Base-by-base conservation (phyloP, 2,797 vertebrate species). In the Varecia variegata region DNA sequence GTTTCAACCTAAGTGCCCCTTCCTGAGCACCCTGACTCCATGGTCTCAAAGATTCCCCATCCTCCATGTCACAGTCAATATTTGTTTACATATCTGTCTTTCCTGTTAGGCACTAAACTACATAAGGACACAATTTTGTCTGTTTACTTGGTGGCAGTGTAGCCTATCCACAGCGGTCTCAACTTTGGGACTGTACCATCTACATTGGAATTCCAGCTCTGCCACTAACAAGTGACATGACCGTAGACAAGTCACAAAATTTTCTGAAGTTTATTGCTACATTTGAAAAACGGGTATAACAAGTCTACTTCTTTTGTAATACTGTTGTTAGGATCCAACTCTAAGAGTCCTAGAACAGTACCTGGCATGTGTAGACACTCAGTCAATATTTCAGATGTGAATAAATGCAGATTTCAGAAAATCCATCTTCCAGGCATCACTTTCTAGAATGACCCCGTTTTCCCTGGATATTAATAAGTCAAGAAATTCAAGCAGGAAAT, bases 131-230 rank as follows among this genome's bases (percentile, higher is more conserved):
- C 65, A 27, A 40, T 50, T 74, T 45, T 74, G 56, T 74, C 15
- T 58, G 1, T 27, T 65, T 45, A 21, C 0, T n/a, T 38, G 21
- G 13, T 38, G 23, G 3, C 25, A 6, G 0, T 14, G 0, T 25
- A 30, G 14, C 23, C 1, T 47, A 13, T 15, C 1, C 0, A 54
- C 6, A 7, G 56, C 14, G 38, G 52, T 11, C 8, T 50, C 30
- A 15, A 13, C 13, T 76, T 90, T 87, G 56, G 27, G 50, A 65
- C 12, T 35, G 6, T 35, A 13, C 12, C 68, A 12, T 45, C 18
- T 0, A 3, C 30, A 38, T 17, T 40, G 23, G 60, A 62, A 86
- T 60, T 50, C 35, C 68, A 84, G 18, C 2, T 81, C 21, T 12
- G 1, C 17, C 11, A 12, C 12, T 30, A 13, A 50, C 0, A 52